Evolutionary conservation across 2,888 invertebrate genomes (phyloP), one percentile per base, ranked within the genome.

Genomic region (Tillus elongatus): DNA sequence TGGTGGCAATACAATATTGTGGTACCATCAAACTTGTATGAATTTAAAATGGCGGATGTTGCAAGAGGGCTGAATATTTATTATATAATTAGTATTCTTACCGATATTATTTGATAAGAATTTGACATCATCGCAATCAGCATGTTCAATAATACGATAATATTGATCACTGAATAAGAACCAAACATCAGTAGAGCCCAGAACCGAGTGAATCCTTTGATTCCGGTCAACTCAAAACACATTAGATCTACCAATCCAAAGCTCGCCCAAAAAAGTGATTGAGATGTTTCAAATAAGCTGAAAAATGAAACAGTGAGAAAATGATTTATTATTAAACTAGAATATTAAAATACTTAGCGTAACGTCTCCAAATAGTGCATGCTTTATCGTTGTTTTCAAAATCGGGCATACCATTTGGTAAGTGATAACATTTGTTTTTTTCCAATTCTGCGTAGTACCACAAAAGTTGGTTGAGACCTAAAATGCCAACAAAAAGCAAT

Each of bases 121-220:
- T 92, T 96, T 41, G 92, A 93, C 95, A 97, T 96, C 97, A 97
- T 97, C 57, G 97, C 97, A 61, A 97, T 96, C 27, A 97, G 77
- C 83, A 97, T 90, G 68, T 97, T 97, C 44, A 97, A 76, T 14
- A 97, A 74, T 1, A 97, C 96, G 52, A 97, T 92, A 46, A 97
- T 85, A 63, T 95, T 93, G 66, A 97, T 96, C 43, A 91, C 92
- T 39, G 92, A 92, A 68, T 97, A 97, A 3, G 89, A 90, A 28
- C 97, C 97, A 61, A 97, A 97, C 82, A 97, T 95, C 3, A 96
- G 75, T 36, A 96, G 75, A 0, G 93, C 93, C 95, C 85, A 97
- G 70, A 90, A 97, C 56, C 90, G 77, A 0, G 97, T 96, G 64
- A 93, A 93, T 51, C 86, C 85, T 67, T 96, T 96, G 56, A 92